Evolutionary conservation across 1,140 invertebrate species (phyloP).

Genomic region (Ectropis grisescens): DNA sequence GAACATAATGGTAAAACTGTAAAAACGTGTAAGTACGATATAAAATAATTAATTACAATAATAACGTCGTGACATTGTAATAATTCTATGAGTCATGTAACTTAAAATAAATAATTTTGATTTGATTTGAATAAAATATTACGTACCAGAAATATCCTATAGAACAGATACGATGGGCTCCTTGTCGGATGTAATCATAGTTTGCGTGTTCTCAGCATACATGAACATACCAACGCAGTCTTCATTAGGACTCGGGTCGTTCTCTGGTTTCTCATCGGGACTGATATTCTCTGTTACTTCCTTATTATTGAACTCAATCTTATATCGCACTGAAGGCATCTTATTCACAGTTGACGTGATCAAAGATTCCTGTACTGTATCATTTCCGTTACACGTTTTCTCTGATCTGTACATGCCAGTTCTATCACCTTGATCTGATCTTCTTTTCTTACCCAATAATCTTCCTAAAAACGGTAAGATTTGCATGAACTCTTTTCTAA

Average conservation of each 20-base stretch:
- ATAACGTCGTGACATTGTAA: no score
- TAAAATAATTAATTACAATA: no score
- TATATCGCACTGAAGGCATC: constrained; percentile 53
- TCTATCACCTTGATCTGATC: constrained; percentile 48
- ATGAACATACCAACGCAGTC: constrained; percentile 61
- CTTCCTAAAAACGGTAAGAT: constrained; percentile 78
- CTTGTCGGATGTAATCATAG: constrained; percentile 46
- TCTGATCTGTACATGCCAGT: constrained; percentile 68
- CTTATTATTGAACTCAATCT: constrained; percentile 52
- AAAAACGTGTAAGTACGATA: no score
- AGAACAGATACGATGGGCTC: constrained; percentile 55
- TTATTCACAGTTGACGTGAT: constrained; percentile 60
- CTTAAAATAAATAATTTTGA: no score
- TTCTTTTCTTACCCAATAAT: constrained; percentile 57
- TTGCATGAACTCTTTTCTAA: constrained; percentile 94
- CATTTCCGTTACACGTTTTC: constrained; percentile 80
- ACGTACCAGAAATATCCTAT: no score
- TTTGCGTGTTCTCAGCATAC: constrained; percentile 73
- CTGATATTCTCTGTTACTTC: constrained; percentile 50
- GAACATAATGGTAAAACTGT: no score
- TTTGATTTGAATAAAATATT: no score
- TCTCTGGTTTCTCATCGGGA: constrained; percentile 52
- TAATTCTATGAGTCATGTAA: no score
- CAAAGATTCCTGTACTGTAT: constrained; percentile 80
- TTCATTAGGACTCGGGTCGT: constrained; percentile 48